These are phyloP conservation scores for Tetramorium simillimum DNA, from an alignment of 1,140 invertebrate genomes.

Conservation along the genomic window DNA sequence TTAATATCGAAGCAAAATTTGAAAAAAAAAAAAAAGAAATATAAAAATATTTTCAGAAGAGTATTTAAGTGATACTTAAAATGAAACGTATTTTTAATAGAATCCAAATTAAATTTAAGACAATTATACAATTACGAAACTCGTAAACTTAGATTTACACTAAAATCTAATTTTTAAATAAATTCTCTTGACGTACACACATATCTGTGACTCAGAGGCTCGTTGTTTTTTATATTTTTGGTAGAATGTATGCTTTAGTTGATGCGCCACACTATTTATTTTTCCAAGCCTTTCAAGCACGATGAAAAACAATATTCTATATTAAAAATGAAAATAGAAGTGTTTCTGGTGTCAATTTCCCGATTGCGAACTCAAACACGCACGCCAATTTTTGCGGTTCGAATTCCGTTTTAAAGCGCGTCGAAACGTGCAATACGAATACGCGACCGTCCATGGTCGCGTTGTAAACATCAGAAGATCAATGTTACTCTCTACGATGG, in stretches of 20 bases:
- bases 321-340: conserved; percentile 30
- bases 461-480: conserved; percentile 49
- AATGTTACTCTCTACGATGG: conserved; percentile 39
- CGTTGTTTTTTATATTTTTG: neutral
- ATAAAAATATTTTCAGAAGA: neutral
- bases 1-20: neutral
- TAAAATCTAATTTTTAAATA: neutral
- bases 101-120: neutral
- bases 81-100: neutral
- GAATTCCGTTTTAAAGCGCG: conserved; percentile 15
- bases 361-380: conserved; percentile 24
- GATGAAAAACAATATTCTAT: neutral
- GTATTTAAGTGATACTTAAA: neutral
- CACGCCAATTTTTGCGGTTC: conserved; percentile 32
- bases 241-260: neutral
- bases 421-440: conserved; percentile 34
- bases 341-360: conserved; percentile 45
- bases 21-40: neutral
- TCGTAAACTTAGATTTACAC: neutral
- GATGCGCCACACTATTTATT: neutral
- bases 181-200: neutral
- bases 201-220: neutral
- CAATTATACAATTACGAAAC: neutral
- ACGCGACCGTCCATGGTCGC: neutral
- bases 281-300: conserved; percentile 2